phyloP scores from a whole-genome alignment of 2,797 vertebrate genomes.

The Cercopithecus petaurista region DNA sequence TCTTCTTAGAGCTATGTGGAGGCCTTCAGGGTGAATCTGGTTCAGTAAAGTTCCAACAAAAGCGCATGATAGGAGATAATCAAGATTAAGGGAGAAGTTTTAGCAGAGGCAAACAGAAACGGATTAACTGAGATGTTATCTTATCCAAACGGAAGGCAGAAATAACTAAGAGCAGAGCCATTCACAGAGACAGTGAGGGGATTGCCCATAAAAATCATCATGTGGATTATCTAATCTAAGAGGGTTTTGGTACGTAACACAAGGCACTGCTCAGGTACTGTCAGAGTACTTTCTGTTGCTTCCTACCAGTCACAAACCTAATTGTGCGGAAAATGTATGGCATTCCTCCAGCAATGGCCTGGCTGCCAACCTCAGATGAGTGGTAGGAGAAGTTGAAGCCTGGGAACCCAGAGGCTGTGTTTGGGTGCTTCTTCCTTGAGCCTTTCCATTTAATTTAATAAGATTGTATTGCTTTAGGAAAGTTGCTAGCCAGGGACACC shows the following conservation, averaged over 20 bases:
- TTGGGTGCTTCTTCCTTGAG: background rate
- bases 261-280: background rate
- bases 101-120: background rate
- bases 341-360: background rate
- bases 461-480: background rate
- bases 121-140: conserved; percentile 57
- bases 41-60: background rate
- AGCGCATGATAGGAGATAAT: background rate
- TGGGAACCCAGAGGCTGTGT: background rate
- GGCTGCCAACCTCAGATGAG: background rate
- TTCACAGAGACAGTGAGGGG: background rate
- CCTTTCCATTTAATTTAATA: background rate
- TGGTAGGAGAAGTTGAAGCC: background rate
- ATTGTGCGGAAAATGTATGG: fast-evolving
- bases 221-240: background rate
- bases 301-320: background rate
- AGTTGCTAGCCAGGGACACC: background rate
- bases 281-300: background rate
- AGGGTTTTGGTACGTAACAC: background rate
- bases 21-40: background rate
- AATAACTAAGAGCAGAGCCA: background rate
- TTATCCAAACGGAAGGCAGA: background rate
- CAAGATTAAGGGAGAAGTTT: conserved; percentile 48
- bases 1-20: background rate
- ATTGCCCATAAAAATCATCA: background rate